phyloP scores from a whole-genome alignment of 1,140 invertebrate species.

The Stegodyphus dumicola region DNA sequence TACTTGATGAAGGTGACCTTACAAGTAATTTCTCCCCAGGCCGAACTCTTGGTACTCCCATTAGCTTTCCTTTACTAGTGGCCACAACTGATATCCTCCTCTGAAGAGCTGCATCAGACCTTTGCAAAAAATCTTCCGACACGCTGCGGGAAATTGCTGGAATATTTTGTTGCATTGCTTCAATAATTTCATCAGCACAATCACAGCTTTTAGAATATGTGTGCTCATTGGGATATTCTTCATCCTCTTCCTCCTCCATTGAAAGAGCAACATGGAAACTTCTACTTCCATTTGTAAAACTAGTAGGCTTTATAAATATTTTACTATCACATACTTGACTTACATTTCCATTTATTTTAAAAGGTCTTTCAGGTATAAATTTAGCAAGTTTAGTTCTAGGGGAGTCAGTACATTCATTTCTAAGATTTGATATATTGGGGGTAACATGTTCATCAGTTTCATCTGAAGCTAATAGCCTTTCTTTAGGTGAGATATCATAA shows the following conservation, averaged over 20 bases:
- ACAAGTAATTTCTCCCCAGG: constrained; percentile 43
- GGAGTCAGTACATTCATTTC: constrained; percentile 26
- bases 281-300: constrained; percentile 12
- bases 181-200: constrained; percentile 30
- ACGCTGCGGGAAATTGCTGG: constrained; percentile 17
- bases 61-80: constrained; percentile 45
- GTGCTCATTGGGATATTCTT: background rate
- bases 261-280: constrained; percentile 46
- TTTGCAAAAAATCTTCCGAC: constrained; percentile 34
- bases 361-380: constrained; percentile 36
- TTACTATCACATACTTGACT: constrained; percentile 42
- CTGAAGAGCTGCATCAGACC: background rate
- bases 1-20: background rate
- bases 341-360: constrained; percentile 22
- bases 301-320: constrained; percentile 21
- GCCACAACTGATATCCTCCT: constrained; percentile 43
- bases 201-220: constrained; percentile 50
- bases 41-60: constrained; percentile 27
- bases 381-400: constrained; percentile 46
- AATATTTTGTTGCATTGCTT: constrained; percentile 21
- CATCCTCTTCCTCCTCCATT: constrained; percentile 29
- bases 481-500: background rate
- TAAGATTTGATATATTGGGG: background rate
- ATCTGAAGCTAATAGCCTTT: constrained; percentile 15
- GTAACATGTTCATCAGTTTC: background rate